Base-by-base conservation (phyloP, 1,140 invertebrate genomes). In the Dendrolimus punctatus region DNA sequence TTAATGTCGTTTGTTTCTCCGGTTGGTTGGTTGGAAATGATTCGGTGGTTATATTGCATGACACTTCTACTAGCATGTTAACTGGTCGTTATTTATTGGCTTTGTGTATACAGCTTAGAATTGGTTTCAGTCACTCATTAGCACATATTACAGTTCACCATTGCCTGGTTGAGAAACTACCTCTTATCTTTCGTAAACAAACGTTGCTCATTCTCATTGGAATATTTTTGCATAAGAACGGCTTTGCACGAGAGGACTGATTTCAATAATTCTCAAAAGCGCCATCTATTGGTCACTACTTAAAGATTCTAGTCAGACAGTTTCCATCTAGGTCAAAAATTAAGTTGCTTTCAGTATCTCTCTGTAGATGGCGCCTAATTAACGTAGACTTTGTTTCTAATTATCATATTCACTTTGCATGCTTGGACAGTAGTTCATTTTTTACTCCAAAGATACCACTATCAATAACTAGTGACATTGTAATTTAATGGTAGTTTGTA, bases 61-160 rank as follows among this genome's bases (percentile, higher is more conserved):
- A 43, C 6, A 43, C 10, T 23, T 23, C 10, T 54, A 9, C 44
- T 42, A n/a, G 50, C 55, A 51, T 57, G 53, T 48, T 49, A 7
- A 40, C 8, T 40, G 5, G 36, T 41, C 40, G 10, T 48, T 5
- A 37, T 50, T 23, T 49, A 59, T 40, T 61, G 40, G 62, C 54
- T 59, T 60, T 64, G 53, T 60, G 46, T 57, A 43, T 47, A 52
- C 59, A 55, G 73, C 74, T 71, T 64, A 61, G 42, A 68, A 60
- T 73, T 80, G 71, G 71, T 77, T 70, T 77, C 78, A 83, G 81
- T 79, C 78, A 71, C 71, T 75, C 73, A 79, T 76, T 71, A 78
- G 71, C 69, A 60, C 71, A 71, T 70, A 69, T 55, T 51, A 59
- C 55, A 64, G 64, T 58, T 71, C 66, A 71, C 64, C 57, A 62